Conservation (phyloP, 2,888 invertebrate genomes). For the Lithophane leautieri region DNA sequence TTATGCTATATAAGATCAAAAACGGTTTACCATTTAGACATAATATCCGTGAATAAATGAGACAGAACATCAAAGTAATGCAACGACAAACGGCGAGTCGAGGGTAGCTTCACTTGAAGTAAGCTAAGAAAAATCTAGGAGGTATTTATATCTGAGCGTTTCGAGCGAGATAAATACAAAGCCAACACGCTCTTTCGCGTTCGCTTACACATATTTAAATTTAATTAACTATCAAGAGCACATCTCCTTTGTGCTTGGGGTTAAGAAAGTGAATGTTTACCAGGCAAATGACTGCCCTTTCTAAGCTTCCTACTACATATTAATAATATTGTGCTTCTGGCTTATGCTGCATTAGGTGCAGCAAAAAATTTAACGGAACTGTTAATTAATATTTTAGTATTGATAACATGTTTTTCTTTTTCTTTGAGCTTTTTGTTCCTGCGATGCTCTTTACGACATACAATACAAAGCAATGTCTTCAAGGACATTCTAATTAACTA, state of each 20-base stretch:
- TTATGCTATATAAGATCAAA: not conserved
- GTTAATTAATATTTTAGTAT: conserved; percentile 75
- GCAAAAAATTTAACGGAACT: conserved; percentile 64
- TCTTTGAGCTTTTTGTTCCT: not conserved
- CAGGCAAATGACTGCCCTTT: conserved; percentile 76
- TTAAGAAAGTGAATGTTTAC: conserved; percentile 77
- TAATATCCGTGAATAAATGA: conserved; percentile 3
- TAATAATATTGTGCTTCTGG: conserved; percentile 73
- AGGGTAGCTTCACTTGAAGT: conserved; percentile 14
- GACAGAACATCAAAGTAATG: conserved; percentile 28
- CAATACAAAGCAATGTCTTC: conserved; percentile 3
- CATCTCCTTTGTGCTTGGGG: conserved; percentile 80
- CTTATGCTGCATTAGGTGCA: conserved; percentile 74
- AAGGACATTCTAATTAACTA: no score
- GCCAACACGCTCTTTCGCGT: conserved; percentile 63
- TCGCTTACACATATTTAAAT: conserved; percentile 79
- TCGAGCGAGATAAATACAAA: conserved; percentile 67
- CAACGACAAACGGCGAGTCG: conserved; percentile 1
- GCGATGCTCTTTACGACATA: conserved; percentile 1
- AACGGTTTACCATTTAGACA: not conserved
- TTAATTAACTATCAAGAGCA: conserved; percentile 87
- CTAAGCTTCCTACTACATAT: conserved; percentile 71
- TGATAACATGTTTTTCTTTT: conserved; percentile 8
- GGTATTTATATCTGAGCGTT: conserved; percentile 53
- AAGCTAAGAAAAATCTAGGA: conserved; percentile 60